phyloP scores from a whole-genome alignment of 2,888 invertebrate genomes.

The Lasioglossum leucozonium region DNA sequence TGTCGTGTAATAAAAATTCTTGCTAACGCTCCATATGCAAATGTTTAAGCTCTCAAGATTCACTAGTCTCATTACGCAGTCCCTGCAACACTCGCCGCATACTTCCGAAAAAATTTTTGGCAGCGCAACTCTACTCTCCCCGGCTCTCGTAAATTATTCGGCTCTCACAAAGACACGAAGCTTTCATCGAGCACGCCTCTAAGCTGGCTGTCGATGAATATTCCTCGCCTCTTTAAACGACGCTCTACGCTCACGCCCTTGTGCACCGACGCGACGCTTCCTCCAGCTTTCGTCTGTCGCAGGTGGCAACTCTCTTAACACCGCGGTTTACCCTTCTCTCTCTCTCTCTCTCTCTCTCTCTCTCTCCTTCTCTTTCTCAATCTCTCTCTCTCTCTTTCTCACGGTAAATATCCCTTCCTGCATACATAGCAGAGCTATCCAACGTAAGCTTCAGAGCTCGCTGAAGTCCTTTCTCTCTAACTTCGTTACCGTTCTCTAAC shows the following conservation, averaged over 20 bases:
- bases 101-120: constrained; percentile 56
- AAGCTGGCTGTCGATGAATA: constrained; percentile 46
- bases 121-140: constrained; percentile 46
- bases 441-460: neutral
- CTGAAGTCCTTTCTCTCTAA: neutral
- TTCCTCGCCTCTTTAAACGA: constrained; percentile 45
- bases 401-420: neutral
- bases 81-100: constrained; percentile 41
- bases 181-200: constrained; percentile 27
- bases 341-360: neutral
- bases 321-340: neutral
- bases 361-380: neutral
- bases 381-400: neutral
- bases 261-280: constrained; percentile 21
- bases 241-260: constrained; percentile 11
- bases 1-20: constrained; percentile 41
- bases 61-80: constrained; percentile 47
- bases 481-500: neutral
- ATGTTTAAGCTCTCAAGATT: constrained; percentile 49
- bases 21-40: constrained; percentile 41
- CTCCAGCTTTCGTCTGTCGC: constrained; percentile 12
- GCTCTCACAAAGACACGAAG: constrained; percentile 32
- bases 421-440: neutral
- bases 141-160: constrained; percentile 56
- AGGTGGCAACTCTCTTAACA: neutral